Base-by-base conservation (phyloP, 2,797 vertebrate genomes). In the Sardinella longiceps region DNA sequence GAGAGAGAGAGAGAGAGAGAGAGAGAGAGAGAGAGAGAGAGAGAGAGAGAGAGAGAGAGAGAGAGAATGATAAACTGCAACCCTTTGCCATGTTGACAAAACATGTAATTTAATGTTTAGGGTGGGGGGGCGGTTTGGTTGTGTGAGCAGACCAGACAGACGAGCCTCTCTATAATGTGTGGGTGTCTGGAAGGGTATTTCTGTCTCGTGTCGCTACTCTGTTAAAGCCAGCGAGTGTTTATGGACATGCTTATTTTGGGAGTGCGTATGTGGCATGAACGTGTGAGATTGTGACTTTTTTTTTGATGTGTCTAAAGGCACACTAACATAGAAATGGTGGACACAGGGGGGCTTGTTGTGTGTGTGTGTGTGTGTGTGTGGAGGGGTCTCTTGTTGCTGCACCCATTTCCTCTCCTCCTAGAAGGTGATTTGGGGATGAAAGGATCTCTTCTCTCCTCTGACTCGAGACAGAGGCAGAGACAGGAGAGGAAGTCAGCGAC, bases 331-430 rank as follows among this genome's bases (percentile, higher is more conserved):
- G 18, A 33, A 23, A 77, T 77, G 37, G 33, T 18, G 70, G 70
- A 77, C 70, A 77, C 70, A 20, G 70, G 23, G 70, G 70, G 18
- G 70, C 70, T 43, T 43, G 37, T 77, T 15, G 58, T 85, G 45
- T 74, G 80, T 83, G 85, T 85, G 58, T n/a, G 85, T 70, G 63
- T 33, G 81, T 63, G 81, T 70, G 82, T 74, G 53, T 83, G 63
- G 33, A 81, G 82, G 77, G 85, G 85, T 80, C 86, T 81, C 46
- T 84, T 83, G 25, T 84, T 84, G 85, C 82, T 77, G 87, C 43
- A 87, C 80, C 84, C 84, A 88, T 90, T 90, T 91, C 89, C 90
- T 90, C 87, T 88, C 82, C 53, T 60, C 81, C 84, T 63, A 84
- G 83, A 87, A 85, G 84, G 87, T 85, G 87, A 87, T 85, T 84